Conservation (phyloP, 2,113 vertebrate species). For the Hemicordylus capensis region DNA sequence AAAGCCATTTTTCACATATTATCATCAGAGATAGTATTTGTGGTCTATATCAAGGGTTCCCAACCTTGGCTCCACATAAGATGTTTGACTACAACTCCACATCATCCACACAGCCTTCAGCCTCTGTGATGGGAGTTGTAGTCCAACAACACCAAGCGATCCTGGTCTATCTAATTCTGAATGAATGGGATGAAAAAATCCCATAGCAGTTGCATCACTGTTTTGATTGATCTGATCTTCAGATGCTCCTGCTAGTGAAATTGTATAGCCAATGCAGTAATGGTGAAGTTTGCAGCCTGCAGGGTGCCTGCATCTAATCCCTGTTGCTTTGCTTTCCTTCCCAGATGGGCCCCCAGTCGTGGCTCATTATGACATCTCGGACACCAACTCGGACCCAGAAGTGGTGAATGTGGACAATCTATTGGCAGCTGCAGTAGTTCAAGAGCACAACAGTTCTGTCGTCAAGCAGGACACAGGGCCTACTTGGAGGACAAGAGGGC, state of each 20-base stretch:
- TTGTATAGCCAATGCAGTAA: slow-evolving; percentile 21
- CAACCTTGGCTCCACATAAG: no score
- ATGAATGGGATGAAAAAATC: slow-evolving; percentile 48
- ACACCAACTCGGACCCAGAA: slow-evolving; percentile 94
- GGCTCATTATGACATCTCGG: slow-evolving; percentile 94
- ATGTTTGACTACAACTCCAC: no score
- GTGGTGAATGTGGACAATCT: slow-evolving; percentile 92
- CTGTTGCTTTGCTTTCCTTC: slow-evolving; percentile 75
- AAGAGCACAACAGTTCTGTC: slow-evolving; percentile 88
- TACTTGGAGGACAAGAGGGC: slow-evolving; percentile 85
- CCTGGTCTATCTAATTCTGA: slow-evolving; percentile 46
- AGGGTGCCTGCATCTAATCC: slow-evolving; percentile 62
- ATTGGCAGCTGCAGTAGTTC: slow-evolving; percentile 88
- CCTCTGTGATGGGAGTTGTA: no score
- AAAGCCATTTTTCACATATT: neutral
- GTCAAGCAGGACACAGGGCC: slow-evolving; percentile 82
- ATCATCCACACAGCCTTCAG: no score
- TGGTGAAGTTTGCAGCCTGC: slow-evolving; percentile 40
- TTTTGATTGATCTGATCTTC: slow-evolving; percentile 40
- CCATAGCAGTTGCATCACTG: slow-evolving; percentile 39
- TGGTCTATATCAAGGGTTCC: no score
- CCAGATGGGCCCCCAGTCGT: slow-evolving; percentile 93
- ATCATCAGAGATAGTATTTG: neutral
- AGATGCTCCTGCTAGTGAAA: neutral
- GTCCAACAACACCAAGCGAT: no score